phyloP scores from a whole-genome alignment of 2,888 invertebrate genomes.

The Mythimna loreyi region DNA sequence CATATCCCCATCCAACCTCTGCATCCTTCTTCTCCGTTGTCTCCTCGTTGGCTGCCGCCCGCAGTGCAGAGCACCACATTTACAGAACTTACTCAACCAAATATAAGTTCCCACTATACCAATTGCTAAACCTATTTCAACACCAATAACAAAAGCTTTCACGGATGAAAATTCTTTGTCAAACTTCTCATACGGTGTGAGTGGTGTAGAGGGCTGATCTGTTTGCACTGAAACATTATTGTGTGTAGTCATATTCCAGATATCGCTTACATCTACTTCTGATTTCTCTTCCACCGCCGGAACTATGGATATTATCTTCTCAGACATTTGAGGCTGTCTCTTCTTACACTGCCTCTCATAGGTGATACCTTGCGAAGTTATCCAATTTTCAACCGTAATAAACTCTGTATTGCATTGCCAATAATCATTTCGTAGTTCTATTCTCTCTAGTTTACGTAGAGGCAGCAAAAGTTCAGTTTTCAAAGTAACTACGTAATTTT shows the following conservation, averaged over 20 bases:
- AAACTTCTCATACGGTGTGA: conserved; percentile 82
- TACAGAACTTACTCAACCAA: conserved; percentile 83
- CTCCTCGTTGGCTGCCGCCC: conserved; percentile 71
- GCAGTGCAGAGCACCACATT: conserved; percentile 75
- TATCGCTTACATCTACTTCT: conserved; percentile 80
- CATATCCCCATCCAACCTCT: conserved; percentile 80
- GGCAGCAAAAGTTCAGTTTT: conserved; percentile 85
- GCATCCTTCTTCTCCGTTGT: conserved; percentile 71
- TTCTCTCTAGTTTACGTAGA: conserved; percentile 84
- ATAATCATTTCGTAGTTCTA: conserved; percentile 90
- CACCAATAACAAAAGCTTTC: conserved; percentile 84
- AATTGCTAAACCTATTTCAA: conserved; percentile 84
- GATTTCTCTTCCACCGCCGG: conserved; percentile 74
- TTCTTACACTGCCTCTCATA: conserved; percentile 87
- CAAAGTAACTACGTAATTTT: conserved; percentile 91
- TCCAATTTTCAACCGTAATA: conserved; percentile 83
- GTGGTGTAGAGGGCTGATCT: conserved; percentile 63
- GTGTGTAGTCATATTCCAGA: conserved; percentile 82
- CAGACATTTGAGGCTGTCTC: conserved; percentile 87
- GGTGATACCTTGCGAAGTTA: conserved; percentile 78
- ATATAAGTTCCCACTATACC: conserved; percentile 86
- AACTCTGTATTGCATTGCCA: conserved; percentile 90
- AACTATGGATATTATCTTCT: conserved; percentile 89
- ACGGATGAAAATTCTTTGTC: conserved; percentile 85
- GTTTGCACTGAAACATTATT: conserved; percentile 67